phyloP scores from a whole-genome alignment of 1,140 invertebrate genomes.

The Plectus sambesii region DNA sequence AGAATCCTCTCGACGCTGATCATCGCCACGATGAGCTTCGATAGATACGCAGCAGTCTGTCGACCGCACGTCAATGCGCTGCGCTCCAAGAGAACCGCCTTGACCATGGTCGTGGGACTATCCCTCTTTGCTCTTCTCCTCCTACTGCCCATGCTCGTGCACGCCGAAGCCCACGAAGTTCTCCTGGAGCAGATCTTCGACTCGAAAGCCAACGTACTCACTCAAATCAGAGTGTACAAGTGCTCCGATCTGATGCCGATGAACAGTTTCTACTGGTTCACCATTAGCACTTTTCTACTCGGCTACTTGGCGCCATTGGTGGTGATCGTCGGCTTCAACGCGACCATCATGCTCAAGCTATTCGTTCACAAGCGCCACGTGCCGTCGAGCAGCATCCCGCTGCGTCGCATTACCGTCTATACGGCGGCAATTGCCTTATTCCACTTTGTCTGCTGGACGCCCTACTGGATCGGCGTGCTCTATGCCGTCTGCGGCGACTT shows the following conservation, averaged over 20 bases:
- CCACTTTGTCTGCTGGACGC: slow-evolving; percentile 45
- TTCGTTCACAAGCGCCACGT: slow-evolving; percentile 39
- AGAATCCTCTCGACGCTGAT: slow-evolving; percentile 48
- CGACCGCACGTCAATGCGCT: slow-evolving; percentile 43
- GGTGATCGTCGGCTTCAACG: slow-evolving; percentile 40
- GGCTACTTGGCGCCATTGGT: slow-evolving; percentile 35
- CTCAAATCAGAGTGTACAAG: slow-evolving; percentile 42
- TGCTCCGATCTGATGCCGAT: slow-evolving; percentile 41
- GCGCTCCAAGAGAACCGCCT: slow-evolving; percentile 24
- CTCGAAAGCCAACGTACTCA: slow-evolving; percentile 21
- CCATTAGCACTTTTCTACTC: slow-evolving; percentile 33
- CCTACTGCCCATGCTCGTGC: slow-evolving; percentile 40
- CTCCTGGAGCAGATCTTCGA: slow-evolving; percentile 38
- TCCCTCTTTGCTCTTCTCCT: slow-evolving; percentile 39
- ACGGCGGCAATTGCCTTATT: slow-evolving; percentile 38
- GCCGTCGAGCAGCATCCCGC: slow-evolving; percentile 32
- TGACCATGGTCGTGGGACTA: slow-evolving; percentile 31
- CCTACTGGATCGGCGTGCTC: slow-evolving; percentile 41
- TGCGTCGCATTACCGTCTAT: slow-evolving; percentile 37
- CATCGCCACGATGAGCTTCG: slow-evolving; percentile 50
- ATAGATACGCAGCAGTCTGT: slow-evolving; percentile 50
- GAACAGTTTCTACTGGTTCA: slow-evolving; percentile 42
- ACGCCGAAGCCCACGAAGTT: slow-evolving; percentile 40
- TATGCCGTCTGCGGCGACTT: slow-evolving; percentile 38
- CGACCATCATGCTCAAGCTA: slow-evolving; percentile 32